A percentile compares a stretch with the other conserved stretches of the same genome.
These are phyloP conservation scores for Arctopsyche grandis DNA, from an alignment of 1,140 invertebrate species.

Conservation along the genomic window DNA sequence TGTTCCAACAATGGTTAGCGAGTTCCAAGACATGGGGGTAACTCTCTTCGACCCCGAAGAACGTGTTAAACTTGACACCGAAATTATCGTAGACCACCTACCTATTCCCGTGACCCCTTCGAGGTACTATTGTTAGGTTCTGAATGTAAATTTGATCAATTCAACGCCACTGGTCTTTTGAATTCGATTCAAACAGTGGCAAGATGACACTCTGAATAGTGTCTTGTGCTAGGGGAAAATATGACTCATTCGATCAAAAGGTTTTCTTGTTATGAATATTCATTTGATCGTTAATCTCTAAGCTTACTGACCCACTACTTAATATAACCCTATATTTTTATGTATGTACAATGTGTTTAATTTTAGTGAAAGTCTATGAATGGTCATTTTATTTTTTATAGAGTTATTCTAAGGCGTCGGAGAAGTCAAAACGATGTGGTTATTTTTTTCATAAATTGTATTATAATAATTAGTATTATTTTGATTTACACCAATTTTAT, in stretches of 20 bases:
- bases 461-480: too few relatives aligned
- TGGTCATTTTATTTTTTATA: too few relatives aligned
- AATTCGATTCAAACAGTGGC: not conserved
- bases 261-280: not conserved
- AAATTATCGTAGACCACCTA: slow-evolving; percentile 13
- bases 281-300: too few relatives aligned
- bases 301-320: too few relatives aligned
- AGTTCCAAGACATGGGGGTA: not conserved
- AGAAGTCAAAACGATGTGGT: too few relatives aligned
- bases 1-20: not conserved
- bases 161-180: not conserved
- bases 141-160: slow-evolving; percentile 15
- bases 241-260: slow-evolving; percentile 9
- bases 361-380: too few relatives aligned
- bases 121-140: not conserved
- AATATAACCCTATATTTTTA: too few relatives aligned
- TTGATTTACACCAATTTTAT: too few relatives aligned
- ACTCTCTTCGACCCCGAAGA: not conserved
- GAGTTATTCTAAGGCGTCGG: too few relatives aligned
- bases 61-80: slow-evolving; percentile 32
- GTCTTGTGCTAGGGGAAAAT: not conserved
- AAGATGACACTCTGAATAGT: not conserved
- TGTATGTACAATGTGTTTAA: too few relatives aligned
- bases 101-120: not conserved
- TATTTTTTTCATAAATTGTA: too few relatives aligned